These are phyloP conservation scores for Xestia ashworthii DNA, from an alignment of 2,888 invertebrate species.

Conservation along the genomic window DNA sequence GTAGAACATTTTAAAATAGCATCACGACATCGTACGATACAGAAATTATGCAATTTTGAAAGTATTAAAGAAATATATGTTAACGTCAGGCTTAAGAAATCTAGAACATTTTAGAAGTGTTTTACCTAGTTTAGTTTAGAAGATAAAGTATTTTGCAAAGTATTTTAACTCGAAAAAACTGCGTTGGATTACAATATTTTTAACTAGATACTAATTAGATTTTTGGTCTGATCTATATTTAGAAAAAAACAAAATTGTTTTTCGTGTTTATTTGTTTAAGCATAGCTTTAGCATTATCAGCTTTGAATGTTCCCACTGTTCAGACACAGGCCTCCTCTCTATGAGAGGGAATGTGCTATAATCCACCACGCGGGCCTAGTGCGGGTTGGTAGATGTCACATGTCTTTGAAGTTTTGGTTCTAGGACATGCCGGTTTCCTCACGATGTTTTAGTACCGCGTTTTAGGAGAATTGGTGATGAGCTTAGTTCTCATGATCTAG, in stretches of 20 bases:
- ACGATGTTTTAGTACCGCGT: no score
- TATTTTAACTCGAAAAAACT: not conserved
- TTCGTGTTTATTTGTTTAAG: no score
- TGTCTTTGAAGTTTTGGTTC: not conserved
- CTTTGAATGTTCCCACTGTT: no score
- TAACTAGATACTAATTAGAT: not conserved
- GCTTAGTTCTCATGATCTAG: no score
- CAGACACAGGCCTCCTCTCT: not conserved
- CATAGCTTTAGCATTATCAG: no score
- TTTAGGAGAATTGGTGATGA: no score
- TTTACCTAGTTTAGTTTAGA: not conserved
- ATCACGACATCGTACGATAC: conserved; percentile 12
- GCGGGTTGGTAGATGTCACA: not conserved
- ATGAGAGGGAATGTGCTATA: not conserved
- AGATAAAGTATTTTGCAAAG: not conserved
- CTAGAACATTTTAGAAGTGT: conserved; percentile 20
- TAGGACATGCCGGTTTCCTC: no score
- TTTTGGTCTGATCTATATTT: not conserved
- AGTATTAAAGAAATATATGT: not conserved
- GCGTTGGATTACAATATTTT: not conserved
- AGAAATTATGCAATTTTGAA: conserved; percentile 33
- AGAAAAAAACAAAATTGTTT: not conserved
- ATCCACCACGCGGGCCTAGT: no score
- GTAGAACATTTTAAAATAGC: not conserved
- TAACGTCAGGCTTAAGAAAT: conserved; percentile 8